Evolutionary conservation across 1,140 invertebrate genomes (phyloP), one percentile per base, ranked within the genome.

Genomic region (Pemphigus obesinymphae): DNA sequence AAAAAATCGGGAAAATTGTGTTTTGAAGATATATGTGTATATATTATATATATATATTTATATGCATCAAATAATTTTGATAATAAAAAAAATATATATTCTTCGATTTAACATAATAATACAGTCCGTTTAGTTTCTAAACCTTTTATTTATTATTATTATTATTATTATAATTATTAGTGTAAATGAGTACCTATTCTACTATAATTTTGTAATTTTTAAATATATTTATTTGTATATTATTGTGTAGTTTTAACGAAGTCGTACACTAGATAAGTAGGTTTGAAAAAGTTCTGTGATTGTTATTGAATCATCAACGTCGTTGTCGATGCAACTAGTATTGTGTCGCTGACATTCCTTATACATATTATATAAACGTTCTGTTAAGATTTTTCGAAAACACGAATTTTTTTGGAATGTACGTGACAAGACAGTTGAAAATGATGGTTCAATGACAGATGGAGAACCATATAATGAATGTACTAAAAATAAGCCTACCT

Each of bases 161-260:
- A 66, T 66, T 40, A 63, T 63, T 66, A 37, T 66, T 37, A 66
- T 40, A 6, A 68, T 68, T 68, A 72, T 72, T 72, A 72, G 43
- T 72, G 68, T 72, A 72, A 48, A 70, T 50, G 26, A 73, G 17
- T 73, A 73, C 70, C 70, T 73, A 73, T 48, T 48, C 70, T 73
- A 48, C 70, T 48, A 73, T 73, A 73, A 73, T 73, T 73, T 73
- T 73, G 70, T 73, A 73, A 73, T 50, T 73, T 73, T 50, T 73
- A 73, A 73, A 73, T 73, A 73, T 50, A 50, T 48, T 73, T 73
- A 73, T 73, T 73, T 73, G 43, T 73, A 73, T 50, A 29, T 50
- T 73, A 73, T 73, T 20, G 43, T 50, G 45, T 73, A 73, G 70
- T 73, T 48, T 73, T 31, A 73, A 73, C 26, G 43, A 50, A 73